Evolutionary conservation across 2,888 invertebrate species (phyloP).

Genomic region (Chymomyza amoena): DNA sequence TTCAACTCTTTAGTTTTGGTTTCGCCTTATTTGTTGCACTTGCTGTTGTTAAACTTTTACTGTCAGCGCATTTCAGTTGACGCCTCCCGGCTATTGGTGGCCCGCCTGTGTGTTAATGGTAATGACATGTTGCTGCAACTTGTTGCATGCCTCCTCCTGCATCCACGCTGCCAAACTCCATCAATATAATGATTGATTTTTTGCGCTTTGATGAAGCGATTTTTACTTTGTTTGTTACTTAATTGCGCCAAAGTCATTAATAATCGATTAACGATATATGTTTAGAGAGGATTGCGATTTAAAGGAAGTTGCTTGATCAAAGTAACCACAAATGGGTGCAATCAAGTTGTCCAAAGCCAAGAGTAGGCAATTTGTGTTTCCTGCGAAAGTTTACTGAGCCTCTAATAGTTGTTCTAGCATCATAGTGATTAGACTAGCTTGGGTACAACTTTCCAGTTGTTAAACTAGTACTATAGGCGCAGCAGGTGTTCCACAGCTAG

Average conservation of each 20-base stretch:
- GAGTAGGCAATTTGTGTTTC: constrained; percentile 48
- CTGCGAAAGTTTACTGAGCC: constrained; percentile 20
- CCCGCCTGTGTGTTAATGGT: constrained; percentile 27
- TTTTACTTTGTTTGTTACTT: constrained; percentile 61
- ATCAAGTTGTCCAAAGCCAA: constrained; percentile 20
- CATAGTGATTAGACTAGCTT: neutral
- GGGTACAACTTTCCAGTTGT: neutral
- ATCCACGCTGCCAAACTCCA: neutral
- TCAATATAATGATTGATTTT: constrained; percentile 2
- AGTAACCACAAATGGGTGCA: constrained; percentile 33
- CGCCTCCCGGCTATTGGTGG: constrained; percentile 35
- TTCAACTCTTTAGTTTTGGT: neutral
- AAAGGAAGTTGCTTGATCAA: constrained; percentile 32
- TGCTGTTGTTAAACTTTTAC: constrained; percentile 59
- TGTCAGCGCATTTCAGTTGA: constrained; percentile 28
- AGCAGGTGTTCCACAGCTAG: constrained; percentile 55
- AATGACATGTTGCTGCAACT: constrained; percentile 33
- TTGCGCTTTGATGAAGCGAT: constrained; percentile 48
- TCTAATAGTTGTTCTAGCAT: neutral
- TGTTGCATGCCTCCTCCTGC: constrained; percentile 5
- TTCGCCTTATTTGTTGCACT: constrained; percentile 29
- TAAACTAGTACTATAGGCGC: neutral
- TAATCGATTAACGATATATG: constrained; percentile 70
- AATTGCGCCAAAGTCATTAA: constrained; percentile 71
- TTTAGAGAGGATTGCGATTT: constrained; percentile 31